Evolutionary conservation across 1,140 invertebrate species (phyloP).

Genomic region (Pogonognathellus flavescens): DNA sequence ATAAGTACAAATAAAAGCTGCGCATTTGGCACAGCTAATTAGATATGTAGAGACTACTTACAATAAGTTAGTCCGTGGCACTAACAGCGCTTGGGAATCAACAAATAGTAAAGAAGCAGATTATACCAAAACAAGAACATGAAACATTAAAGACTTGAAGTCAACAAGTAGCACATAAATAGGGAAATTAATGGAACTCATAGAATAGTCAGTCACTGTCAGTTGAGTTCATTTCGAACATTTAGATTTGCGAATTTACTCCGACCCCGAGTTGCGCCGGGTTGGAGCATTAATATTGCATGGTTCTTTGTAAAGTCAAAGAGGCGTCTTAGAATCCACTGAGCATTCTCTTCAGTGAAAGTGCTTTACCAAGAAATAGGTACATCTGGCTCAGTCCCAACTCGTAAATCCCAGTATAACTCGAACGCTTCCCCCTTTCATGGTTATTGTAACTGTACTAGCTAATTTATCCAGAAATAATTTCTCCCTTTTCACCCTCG

Average conservation of each 20-base stretch:
- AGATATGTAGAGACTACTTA: too few relatives aligned
- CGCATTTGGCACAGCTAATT: too few relatives aligned
- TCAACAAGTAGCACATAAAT: constrained; percentile 39
- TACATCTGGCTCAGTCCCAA: constrained; percentile 38
- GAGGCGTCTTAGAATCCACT: constrained; percentile 34
- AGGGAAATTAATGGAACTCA: constrained; percentile 11
- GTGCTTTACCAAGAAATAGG: constrained; percentile 2
- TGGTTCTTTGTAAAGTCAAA: constrained; percentile 21
- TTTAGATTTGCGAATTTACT: constrained; percentile 15
- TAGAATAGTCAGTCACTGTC: constrained; percentile 28
- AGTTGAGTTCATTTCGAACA: constrained; percentile 7
- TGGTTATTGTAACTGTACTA: background rate
- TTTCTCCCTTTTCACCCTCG: constrained; percentile 2
- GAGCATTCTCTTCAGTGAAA: too few relatives aligned
- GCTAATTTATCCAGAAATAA: background rate
- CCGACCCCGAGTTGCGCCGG: background rate
- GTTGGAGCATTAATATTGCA: constrained; percentile 33
- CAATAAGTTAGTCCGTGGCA: too few relatives aligned
- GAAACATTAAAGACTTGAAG: background rate
- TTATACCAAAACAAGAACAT: background rate
- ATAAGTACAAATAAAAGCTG: too few relatives aligned
- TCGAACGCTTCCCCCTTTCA: constrained; percentile 10
- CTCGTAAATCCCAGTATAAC: constrained; percentile 33
- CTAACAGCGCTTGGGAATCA: too few relatives aligned
- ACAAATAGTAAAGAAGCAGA: background rate